Base-by-base conservation (phyloP, 2,888 invertebrate species). In the Ormyrus labotus region DNA sequence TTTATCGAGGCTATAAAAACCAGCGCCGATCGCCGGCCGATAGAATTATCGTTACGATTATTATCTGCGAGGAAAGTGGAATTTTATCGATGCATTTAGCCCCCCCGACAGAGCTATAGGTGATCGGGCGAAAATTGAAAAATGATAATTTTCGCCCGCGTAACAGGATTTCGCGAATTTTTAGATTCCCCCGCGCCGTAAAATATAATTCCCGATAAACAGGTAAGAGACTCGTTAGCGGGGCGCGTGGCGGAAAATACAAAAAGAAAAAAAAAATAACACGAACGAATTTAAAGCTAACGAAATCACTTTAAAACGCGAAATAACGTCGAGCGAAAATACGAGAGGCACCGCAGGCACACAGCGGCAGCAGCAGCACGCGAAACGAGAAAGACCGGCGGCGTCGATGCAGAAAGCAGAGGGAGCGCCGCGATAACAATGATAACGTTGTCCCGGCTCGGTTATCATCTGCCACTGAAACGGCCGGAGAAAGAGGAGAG, bases 381-480 rank as follows among this genome's bases (percentile, higher is more conserved):
- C 11, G 53, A 10, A 34, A 61, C 7, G 51, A 63, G n/a, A 47
- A 48, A 34, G 48, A 57, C 0, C 58, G 51, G 10, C 58, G 60
- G 34, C 57, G 68, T 55, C 48, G 53, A n/a, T 60, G 53, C 13
- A 47, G 61, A 58, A 63, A 68, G 63, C 34, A 57, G 51, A 47
- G 19, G 70, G 34, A 13, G 68, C n/a, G n/a, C 51, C 63, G 71
- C 63, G 81, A 88, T 87, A 87, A 87, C 86, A 86, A 87, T 83
- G 87, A 87, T 87, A 87, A 84, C 86, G 85, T 86, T 87, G 87
- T 87, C 85, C 83, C 81, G 83, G 77, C 71, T 68, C 69, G 72
- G 83, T 80, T 78, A 72, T 81, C 81, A 78, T 71, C 71, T 58
- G 79, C 81, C 76, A 71, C 78, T 34, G 57, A 9, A 50, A 45